Evolutionary conservation across 1,140 invertebrate genomes (phyloP), one percentile per base, ranked within the genome.

Genomic region (Drosophila ananassae): DNA sequence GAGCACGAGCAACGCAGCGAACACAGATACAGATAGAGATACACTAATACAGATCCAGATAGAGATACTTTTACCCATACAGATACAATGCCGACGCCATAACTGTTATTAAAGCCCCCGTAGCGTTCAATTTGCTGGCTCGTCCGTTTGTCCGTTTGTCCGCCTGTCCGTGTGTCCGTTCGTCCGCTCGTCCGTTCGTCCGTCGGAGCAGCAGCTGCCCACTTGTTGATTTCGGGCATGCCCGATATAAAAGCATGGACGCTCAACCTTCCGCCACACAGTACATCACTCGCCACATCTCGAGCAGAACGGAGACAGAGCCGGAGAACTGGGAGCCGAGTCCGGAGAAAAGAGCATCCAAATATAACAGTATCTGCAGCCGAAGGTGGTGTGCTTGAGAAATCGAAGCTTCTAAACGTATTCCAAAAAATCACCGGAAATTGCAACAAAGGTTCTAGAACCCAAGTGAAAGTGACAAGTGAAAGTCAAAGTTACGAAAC

Each of bases 191-290:
- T 44, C 30, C 21, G 30, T 13, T 34, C 58, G 39, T 64, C 54
- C 41, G 54, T 48, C 51, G 41, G 32, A 55, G 48, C 66, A 46
- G 30, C 57, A 53, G 32, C 68, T 50, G 66, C 66, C 73, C 73
- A 85, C 77, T 87, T 85, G 81, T 85, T 82, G 82, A 81, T 60
- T 85, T 87, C 77, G 81, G 77, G 60, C 50, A 74, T 74, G 75
- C 47, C 66, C 69, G 60, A 87, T 85, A 85, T 85, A 85, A 85
- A 81, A 87, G 82, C 81, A 69, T 78, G 68, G 73, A 82, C 66
- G 83, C 78, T 82, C 74, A 87, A 87, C 74, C 77, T 87, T 85
- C 80, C 59, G 81, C 63, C 82, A 62, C 77, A 87, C 81, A 87
- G 82, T 85, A 73, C 71, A 76, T 67, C 79, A 82, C 64, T 79